These are phyloP conservation scores for Drepana arcuata DNA, from an alignment of 1,140 invertebrate species.

Conservation along the genomic window DNA sequence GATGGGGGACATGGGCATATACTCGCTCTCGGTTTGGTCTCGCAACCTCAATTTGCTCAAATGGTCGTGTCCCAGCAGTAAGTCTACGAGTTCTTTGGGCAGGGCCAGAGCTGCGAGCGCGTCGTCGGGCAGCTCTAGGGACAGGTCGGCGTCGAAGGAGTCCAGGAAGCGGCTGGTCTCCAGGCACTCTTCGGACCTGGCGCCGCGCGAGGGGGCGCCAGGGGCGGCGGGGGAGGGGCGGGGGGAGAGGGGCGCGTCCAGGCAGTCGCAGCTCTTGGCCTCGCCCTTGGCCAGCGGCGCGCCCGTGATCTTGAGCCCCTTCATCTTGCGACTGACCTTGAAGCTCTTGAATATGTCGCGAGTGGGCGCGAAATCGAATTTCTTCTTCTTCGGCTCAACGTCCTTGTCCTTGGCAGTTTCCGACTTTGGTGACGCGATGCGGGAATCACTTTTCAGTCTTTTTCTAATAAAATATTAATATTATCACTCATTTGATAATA, in stretches of 20 bases:
- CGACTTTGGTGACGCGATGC: conserved; percentile 41
- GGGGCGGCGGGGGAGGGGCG: conserved; percentile 27
- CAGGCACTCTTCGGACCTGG: conserved; percentile 52
- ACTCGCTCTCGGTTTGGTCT: conserved; percentile 34
- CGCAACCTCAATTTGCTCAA: conserved; percentile 23
- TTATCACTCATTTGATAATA: neutral
- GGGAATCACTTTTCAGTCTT: conserved; percentile 61
- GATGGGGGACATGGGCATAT: conserved; percentile 52
- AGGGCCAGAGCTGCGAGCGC: conserved; percentile 22
- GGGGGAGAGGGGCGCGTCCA: conserved; percentile 41
- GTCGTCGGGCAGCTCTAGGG: conserved; percentile 26
- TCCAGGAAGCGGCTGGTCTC: conserved; percentile 29
- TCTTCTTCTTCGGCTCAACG: conserved; percentile 56
- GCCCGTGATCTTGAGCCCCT: conserved; percentile 34
- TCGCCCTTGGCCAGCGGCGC: conserved; percentile 34
- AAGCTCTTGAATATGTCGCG: conserved; percentile 61
- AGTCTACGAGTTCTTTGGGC: conserved; percentile 37
- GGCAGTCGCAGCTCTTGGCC: conserved; percentile 53
- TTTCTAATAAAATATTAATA: conserved; percentile 26
- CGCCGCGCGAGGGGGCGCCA: conserved; percentile 30
- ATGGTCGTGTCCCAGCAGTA: conserved; percentile 34
- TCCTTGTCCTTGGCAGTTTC: conserved; percentile 46
- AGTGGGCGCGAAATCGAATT: conserved; percentile 56
- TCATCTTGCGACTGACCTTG: conserved; percentile 53
- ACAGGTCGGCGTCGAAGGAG: conserved; percentile 28